Evolutionary conservation across 2,113 vertebrate genomes (phyloP).

Genomic region (Nansenia antarctica): DNA sequence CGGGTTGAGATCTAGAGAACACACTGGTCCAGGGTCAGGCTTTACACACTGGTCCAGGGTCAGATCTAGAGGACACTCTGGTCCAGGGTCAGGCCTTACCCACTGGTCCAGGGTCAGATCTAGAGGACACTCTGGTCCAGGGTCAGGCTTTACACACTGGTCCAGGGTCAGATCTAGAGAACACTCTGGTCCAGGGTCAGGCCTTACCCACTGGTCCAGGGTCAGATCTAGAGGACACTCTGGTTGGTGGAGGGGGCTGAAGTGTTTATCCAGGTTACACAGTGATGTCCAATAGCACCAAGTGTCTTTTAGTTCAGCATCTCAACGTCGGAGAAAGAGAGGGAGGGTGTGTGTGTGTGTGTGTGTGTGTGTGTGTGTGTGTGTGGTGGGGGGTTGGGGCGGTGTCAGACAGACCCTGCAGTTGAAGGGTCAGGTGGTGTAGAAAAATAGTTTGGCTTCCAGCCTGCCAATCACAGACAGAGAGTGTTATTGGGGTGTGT

Average conservation of each 20-base stretch:
- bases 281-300: not conserved
- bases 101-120: too few species aligned
- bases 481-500: not conserved
- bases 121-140: not conserved
- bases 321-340: not conserved
- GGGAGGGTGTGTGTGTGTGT: too few species aligned
- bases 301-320: not conserved
- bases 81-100: too few species aligned
- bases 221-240: too few species aligned
- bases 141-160: too few species aligned
- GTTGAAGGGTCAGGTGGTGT: conserved; percentile 25
- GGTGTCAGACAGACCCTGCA: conserved; percentile 5
- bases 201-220: too few species aligned
- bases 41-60: too few species aligned
- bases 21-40: too few species aligned
- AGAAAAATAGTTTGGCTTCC: conserved; percentile 40
- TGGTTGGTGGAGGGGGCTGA: not conserved
- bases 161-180: not conserved
- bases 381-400: too few species aligned
- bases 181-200: not conserved
- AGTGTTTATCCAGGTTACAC: not conserved
- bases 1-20: too few species aligned
- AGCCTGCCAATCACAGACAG: conserved; percentile 6
- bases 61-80: too few species aligned
- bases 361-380: too few species aligned